Evolutionary conservation across 2,797 vertebrate species (phyloP), one percentile per base, ranked within the genome.

Genomic region (Synaphobranchus kaupii): DNA sequence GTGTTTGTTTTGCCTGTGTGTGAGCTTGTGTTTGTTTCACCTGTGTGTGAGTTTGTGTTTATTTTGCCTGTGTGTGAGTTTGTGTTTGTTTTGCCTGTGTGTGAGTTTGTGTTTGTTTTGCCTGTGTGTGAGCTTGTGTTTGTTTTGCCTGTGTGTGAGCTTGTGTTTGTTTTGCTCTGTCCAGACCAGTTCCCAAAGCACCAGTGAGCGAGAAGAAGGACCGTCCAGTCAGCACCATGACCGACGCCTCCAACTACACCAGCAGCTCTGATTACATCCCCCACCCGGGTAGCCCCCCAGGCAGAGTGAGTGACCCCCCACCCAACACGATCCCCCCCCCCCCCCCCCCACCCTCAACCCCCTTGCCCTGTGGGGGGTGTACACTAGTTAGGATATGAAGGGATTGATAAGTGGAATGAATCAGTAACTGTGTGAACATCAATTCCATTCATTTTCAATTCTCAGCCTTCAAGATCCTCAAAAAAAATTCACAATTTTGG

Each of bases 401-500:
- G n/a, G 28, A n/a, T 71, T 80, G 25, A n/a, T 76, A 20, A 84
- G 12, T 39, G 31, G 5, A 28, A 1, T 6, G n/a, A 68, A 28
- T 28, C 25, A 31, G 25, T 31, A 20, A 68, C 66, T 76, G 34
- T 76, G 71, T 34, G 71, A 76, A 44, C 34, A 20, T 76, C 13
- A 8, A 13, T 3, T 47, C 8, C 92, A 86, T 48, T 34, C 9
- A 10, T 82, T 89, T 78, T 93, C 95, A 82, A 84, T 93, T 92
- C 94, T 90, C 93, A 97, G 97, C 94, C 96, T 52, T 97, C 97
- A 10, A 93, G 97, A 48, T 91, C 97, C 88, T 97, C 96, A 83
- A 96, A 97, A 92, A 97, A 97, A 91, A 93, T 97, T 90, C 97
- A 97, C 91, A 97, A 97, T 92, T 97, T 97, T 82, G 97, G 97